Evolutionary conservation across 2,797 vertebrate species (phyloP), one percentile per base, ranked within the genome.

Genomic region (Acanthurus leucopareius): DNA sequence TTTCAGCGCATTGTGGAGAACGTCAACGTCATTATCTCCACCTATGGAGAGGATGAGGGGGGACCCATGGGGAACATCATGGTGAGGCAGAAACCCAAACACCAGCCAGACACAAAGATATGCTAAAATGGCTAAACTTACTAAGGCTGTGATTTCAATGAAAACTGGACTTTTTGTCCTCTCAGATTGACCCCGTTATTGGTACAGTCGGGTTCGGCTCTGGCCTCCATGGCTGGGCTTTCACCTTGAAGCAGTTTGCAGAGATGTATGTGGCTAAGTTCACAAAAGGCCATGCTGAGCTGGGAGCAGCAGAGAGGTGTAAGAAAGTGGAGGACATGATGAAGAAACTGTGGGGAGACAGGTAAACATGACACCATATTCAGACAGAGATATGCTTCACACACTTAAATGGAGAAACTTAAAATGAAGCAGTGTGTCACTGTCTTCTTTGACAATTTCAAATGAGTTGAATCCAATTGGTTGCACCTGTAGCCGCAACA

Each of bases 301-400:
- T 97, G 82, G 89, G 85, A 4, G 53, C 96, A 0, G 86, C 86
- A 0, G 97, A 98, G 67, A 95, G 96, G 60, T 97, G 96, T 93
- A 99, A 97, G 95, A 99, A 98, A 81, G 97, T 99, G 11, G 97
- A 98, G 71, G 97, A 99, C 85, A 99, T 99, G 97, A 99, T 98
- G 97, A 99, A 98, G 93, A 99, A 98, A 84, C 95, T 99, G 53
- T 98, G 97, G 98, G 97, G 98, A 68, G 97, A 99, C 53, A 94
- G 96, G 98, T 99, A 86, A 94, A 95, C 40, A 32, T 15, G 7
- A 67, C 7, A 10, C 7, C 45, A 63, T 10, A 16, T 40, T 7
- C 20, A 45, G 19, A 49, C 52, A 67, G 13, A 19, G 7, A 17
- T 35, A 38, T 44, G 22, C 35, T 9, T 19, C 28, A 58, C 16